Evolutionary conservation across 2,797 vertebrate genomes (phyloP), one percentile per base, ranked within the genome.

Genomic region (Bovichtus variegatus): DNA sequence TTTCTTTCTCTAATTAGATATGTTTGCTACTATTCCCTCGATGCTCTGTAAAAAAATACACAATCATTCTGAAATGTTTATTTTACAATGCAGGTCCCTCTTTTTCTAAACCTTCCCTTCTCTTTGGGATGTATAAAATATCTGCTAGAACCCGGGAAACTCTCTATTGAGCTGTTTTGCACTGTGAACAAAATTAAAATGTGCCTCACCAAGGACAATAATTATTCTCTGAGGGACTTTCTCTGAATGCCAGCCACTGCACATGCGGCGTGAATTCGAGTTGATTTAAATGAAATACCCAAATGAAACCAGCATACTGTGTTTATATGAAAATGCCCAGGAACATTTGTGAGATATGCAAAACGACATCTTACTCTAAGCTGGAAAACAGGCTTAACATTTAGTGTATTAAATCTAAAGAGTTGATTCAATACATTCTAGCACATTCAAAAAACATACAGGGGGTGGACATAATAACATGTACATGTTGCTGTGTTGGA

Each of bases 101-200:
- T 4, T 58, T 81, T 76, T 53, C 41, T 18, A 21, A 80, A 61
- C 43, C 61, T 27, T 23, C 18, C 40, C 40, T 55, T 73, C 61
- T 76, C 46, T 78, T 70, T 64, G n/a, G 54, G 47, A 74, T 34
- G 55, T 87, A 74, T 72, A 50, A 86, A 81, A 61, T 74, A 81
- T 87, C 75, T 78, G 76, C 90, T 76, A 87, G 76, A 87, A 73
- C 65, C 81, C n/a, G 51, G 74, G 65, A 36, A 76, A 76, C 57
- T 90, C 87, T 90, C 80, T 0, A 51, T 12, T 62, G 85, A 86
- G 84, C 71, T 46, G 71, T 84, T 89, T 70, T 66, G 71, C 66
- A 80, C 83, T 86, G 84, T 18, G 69, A 83, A 85, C 61, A 25
- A 87, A 90, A 90, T 91, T 84, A 87, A 87, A 91, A 92, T 86